Base-by-base conservation (phyloP, 1,140 invertebrate species). In the Conus ventricosus region DNA sequence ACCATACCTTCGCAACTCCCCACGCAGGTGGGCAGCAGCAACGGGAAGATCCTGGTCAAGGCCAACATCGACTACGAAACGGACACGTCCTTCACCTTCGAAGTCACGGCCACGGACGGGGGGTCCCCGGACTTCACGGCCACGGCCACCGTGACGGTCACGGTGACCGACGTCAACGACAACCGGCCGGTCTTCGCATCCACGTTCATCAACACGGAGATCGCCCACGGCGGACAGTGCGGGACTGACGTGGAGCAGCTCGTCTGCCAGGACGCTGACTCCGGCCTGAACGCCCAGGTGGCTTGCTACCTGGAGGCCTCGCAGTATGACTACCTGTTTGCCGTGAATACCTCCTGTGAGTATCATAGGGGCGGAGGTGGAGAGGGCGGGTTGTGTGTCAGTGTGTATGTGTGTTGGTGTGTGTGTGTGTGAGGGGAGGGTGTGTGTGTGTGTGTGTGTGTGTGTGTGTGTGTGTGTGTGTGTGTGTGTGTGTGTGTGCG, bases 91-190 rank as follows among this genome's bases (percentile, higher is more conserved):
- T 99, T 98, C 94, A 96, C 97, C 93, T 97, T 99, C 87, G 96
- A 96, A 88, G 97, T 99, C 0, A 96, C 98, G 23, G 98, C 98
- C 4, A 97, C 96, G 94, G 98, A 99, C 96, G 97, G 98, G 95
- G 98, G 98, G 13, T 96, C 96, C 90, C 98, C 98, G 20, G 96
- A 97, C 1, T 97, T 98, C 92, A 97, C 97, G 8, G 97, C 97
- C 4, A 98, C 97, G 0, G 97, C 97, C 2, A 98, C 97, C 0
- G 97, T 99, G 60, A 96, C 96, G 89, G 94, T 99, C 5, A 96
- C 95, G 83, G 96, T 99, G 15, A 95, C 97, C 75, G 98, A 99
- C 95, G 96, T 98, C 3, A 99, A 99, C 94, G 92, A 93, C 84
- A 91, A 93, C 80, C 54, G 23, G 15, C 92, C 92, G 8, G 71